These are phyloP conservation scores for Chionis minor DNA, from an alignment of 2,113 vertebrate genomes.

Conservation along the genomic window DNA sequence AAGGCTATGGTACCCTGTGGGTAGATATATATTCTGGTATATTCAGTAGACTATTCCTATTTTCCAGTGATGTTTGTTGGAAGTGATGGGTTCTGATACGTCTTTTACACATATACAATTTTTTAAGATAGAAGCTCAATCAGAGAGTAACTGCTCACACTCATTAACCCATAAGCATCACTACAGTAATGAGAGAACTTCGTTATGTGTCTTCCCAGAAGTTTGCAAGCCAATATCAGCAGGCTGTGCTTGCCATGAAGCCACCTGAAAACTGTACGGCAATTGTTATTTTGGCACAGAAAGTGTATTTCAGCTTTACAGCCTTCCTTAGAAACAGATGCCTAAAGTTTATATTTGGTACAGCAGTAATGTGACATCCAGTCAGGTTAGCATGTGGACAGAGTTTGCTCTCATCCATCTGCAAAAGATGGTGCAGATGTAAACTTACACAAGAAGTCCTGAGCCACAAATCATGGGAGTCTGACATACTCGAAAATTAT, in stretches of 20 bases:
- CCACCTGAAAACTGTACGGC: not conserved
- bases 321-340: too few relatives aligned
- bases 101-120: not conserved
- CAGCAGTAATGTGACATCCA: not conserved
- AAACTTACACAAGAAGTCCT: not conserved
- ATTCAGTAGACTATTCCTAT: not conserved
- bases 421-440: not conserved
- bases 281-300: not conserved
- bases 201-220: accelerated
- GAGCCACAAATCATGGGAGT: not conserved
- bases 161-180: not conserved
- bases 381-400: not conserved
- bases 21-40: not conserved
- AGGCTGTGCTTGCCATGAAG: not conserved
- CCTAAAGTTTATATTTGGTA: not conserved
- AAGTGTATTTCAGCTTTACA: not conserved
- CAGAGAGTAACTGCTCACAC: not conserved
- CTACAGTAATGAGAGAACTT: not conserved
- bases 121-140: not conserved
- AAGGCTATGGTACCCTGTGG: not conserved
- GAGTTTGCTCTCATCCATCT: not conserved
- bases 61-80: not conserved
- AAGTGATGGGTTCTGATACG: not conserved
- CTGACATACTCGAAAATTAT: not conserved
- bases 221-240: not conserved